Evolutionary conservation across 2,888 invertebrate species (phyloP).

Genomic region (Leucophenga maculata): DNA sequence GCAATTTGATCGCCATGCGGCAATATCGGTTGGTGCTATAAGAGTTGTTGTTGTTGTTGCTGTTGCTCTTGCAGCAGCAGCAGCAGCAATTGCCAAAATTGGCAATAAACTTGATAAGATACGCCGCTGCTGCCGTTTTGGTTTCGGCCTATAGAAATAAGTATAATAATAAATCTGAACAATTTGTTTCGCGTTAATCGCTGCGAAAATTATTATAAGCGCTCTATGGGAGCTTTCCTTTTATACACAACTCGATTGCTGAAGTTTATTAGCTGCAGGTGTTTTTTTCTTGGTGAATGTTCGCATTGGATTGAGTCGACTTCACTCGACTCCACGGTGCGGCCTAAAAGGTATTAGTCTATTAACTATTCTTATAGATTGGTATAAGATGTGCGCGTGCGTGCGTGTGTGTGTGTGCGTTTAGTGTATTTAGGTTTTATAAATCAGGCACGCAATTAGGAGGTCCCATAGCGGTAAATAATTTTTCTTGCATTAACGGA

Average conservation of each 20-base stretch:
- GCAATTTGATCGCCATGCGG: slow-evolving; percentile 35
- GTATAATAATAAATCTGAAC: slow-evolving; percentile 58
- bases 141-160: neutral
- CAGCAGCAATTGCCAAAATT: slow-evolving; percentile 49
- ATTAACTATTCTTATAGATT: too few relatives aligned
- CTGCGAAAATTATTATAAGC: slow-evolving; percentile 22
- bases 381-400: too few relatives aligned
- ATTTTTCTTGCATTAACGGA: neutral
- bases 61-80: slow-evolving; percentile 28
- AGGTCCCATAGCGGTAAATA: neutral
- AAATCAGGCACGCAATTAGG: neutral
- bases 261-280: slow-evolving; percentile 56
- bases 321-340: too few relatives aligned
- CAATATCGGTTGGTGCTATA: too few relatives aligned
- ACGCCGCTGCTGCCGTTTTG: slow-evolving; percentile 25
- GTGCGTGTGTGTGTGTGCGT: too few relatives aligned
- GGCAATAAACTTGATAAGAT: slow-evolving; percentile 50
- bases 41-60: too few relatives aligned
- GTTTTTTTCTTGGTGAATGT: slow-evolving; percentile 19
- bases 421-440: neutral
- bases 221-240: slow-evolving; percentile 53
- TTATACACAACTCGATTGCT: slow-evolving; percentile 39
- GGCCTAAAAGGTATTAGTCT: too few relatives aligned
- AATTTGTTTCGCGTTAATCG: slow-evolving; percentile 64
- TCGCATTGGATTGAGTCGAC: neutral